phyloP scores from a whole-genome alignment of 2,797 vertebrate genomes.

The Crotalus adamanteus region DNA sequence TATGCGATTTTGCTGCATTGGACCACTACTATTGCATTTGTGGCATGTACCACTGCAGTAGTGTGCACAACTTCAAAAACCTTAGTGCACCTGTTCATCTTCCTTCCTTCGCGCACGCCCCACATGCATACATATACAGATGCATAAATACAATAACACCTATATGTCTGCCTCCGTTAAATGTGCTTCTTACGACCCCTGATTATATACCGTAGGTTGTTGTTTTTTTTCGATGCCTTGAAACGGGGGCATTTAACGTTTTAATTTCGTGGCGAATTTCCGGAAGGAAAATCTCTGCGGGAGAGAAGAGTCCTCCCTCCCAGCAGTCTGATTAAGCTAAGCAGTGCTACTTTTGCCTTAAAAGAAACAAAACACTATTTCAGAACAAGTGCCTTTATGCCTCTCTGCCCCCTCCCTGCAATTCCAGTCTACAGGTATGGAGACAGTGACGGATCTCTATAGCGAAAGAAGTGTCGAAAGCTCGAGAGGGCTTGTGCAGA shows the following conservation, averaged over 20 bases:
- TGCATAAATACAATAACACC: background rate
- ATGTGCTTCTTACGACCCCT: background rate
- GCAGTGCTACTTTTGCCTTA: background rate
- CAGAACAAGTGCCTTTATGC: background rate
- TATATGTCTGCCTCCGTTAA: background rate
- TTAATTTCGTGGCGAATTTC: background rate
- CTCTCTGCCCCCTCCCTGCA: background rate
- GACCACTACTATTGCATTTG: background rate
- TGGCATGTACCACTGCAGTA: background rate
- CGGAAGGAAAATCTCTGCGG: background rate
- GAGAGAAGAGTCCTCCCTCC: background rate
- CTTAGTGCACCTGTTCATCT: constrained; percentile 19
- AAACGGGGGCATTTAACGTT: background rate
- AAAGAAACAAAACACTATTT: background rate
- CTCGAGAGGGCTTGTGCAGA: background rate
- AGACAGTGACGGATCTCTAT: background rate
- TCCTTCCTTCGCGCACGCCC: background rate
- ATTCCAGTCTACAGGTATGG: background rate
- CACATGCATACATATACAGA: background rate
- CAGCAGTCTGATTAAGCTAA: background rate
- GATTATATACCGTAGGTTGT: background rate
- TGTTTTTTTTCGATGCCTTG: background rate
- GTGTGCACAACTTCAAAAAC: background rate
- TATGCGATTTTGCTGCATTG: constrained; percentile 7
- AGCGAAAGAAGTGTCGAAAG: background rate